Conservation (phyloP, 2,797 vertebrate genomes). For the Macropus fuliginosus region DNA sequence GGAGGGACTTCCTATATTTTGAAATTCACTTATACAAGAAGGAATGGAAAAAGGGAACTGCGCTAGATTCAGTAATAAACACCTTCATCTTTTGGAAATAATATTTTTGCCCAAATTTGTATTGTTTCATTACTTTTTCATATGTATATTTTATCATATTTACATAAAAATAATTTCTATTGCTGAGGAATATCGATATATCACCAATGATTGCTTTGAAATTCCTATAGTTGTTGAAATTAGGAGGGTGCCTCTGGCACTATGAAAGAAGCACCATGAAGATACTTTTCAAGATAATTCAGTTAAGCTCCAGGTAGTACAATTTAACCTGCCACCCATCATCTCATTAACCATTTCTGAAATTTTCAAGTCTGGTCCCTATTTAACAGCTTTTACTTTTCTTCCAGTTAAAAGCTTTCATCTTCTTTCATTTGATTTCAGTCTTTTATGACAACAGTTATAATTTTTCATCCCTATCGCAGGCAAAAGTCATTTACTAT, state of each 20-base stretch:
- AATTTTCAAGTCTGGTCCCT: not conserved
- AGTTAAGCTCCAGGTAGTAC: too few relatives aligned
- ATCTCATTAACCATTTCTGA: not conserved
- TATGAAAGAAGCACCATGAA: accelerated
- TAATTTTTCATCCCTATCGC: not conserved
- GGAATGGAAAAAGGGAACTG: not conserved
- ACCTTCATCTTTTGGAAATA: not conserved
- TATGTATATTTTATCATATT: not conserved
- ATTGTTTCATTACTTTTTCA: not conserved
- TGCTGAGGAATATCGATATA: not conserved
- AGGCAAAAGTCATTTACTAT: not conserved
- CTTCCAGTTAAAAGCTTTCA: slow-evolving; percentile 4
- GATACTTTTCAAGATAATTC: accelerated
- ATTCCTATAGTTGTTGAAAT: not conserved
- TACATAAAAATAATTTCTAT: not conserved
- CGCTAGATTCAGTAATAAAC: not conserved
- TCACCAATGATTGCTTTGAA: slow-evolving; percentile 18
- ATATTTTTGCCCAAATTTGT: not conserved
- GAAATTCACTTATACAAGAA: not conserved
- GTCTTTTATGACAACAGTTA: not conserved
- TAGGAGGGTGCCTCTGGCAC: not conserved
- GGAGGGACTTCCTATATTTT: not conserved
- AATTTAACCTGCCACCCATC: accelerated
- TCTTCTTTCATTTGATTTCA: not conserved
- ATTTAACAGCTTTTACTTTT: slow-evolving; percentile 22